phyloP scores from a whole-genome alignment of 1,140 invertebrate species.

The fruit fly (Drosophila melanogaster) region DNA sequence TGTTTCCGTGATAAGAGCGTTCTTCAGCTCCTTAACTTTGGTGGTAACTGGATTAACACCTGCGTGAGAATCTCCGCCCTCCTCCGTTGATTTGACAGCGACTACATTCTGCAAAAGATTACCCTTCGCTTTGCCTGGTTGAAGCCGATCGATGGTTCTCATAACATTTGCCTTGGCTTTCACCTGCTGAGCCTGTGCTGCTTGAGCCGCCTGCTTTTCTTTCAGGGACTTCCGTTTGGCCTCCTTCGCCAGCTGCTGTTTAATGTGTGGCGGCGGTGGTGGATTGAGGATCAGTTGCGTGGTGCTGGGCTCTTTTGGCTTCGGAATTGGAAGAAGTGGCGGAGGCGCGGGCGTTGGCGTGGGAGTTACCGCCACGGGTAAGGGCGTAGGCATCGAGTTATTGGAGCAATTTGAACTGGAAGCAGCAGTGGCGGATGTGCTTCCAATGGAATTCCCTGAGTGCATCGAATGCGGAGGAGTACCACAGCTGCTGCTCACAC shows the following conservation, averaged over 20 bases:
- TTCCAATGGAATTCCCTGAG: constrained; percentile 78
- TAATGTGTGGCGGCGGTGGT: constrained; percentile 79
- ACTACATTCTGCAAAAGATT: constrained; percentile 88
- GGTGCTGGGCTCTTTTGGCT: constrained; percentile 84
- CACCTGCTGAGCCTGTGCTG: constrained; percentile 68
- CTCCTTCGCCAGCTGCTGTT: constrained; percentile 80
- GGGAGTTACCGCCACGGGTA: constrained; percentile 4
- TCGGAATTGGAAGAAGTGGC: constrained; percentile 84
- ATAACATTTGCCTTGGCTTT: constrained; percentile 90
- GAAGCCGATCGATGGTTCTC: constrained; percentile 91
- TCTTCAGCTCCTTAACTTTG: constrained; percentile 86
- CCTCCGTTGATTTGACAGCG: constrained; percentile 68
- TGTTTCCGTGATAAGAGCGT: constrained; percentile 85
- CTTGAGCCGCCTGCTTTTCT: constrained; percentile 68
- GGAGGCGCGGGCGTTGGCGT: constrained; percentile 49
- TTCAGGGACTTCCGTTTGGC: constrained; percentile 77
- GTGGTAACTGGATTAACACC: constrained; percentile 68
- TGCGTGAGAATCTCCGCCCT: constrained; percentile 56
- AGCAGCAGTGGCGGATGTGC: constrained; percentile 70
- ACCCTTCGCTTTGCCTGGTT: constrained; percentile 93
- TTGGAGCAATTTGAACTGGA: constrained; percentile 60
- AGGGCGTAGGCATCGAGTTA: constrained; percentile 19
- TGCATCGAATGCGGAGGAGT: constrained; percentile 80
- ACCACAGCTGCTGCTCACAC: constrained; percentile 75
- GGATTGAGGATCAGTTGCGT: constrained; percentile 73